phyloP scores from a whole-genome alignment of 2,888 invertebrate genomes.

The Agonopterix alstromeriana region DNA sequence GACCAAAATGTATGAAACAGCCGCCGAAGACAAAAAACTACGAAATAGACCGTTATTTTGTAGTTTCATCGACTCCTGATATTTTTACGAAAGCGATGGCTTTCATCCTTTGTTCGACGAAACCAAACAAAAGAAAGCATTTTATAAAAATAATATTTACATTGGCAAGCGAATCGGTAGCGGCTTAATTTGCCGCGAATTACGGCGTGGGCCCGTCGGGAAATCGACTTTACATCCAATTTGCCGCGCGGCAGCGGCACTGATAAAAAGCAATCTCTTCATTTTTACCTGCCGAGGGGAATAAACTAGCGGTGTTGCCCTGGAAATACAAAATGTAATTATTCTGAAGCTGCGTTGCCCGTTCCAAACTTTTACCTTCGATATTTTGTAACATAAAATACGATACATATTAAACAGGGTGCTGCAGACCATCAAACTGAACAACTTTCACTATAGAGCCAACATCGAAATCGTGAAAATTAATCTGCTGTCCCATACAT shows the following conservation, averaged over 20 bases:
- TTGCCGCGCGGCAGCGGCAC: slow-evolving; percentile 60
- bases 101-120: neutral
- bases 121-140: slow-evolving; percentile 38
- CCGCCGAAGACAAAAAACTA: too few species aligned
- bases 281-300: slow-evolving; percentile 37
- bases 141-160: slow-evolving; percentile 73
- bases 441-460: too few species aligned
- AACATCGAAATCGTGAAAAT: too few species aligned
- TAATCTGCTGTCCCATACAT: too few species aligned
- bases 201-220: slow-evolving; percentile 63
- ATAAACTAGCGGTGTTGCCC: slow-evolving; percentile 4
- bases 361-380: neutral
- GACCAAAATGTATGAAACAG: too few species aligned
- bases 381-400: too few species aligned
- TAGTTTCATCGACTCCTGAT: too few species aligned
- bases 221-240: slow-evolving; percentile 76
- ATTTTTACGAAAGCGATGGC: too few species aligned
- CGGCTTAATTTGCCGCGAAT: slow-evolving; percentile 68
- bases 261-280: slow-evolving; percentile 69
- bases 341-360: neutral
- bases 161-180: slow-evolving; percentile 66
- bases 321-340: slow-evolving; percentile 3
- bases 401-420: too few species aligned
- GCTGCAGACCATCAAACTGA: too few species aligned
- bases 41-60: too few species aligned